Evolutionary conservation across 2,113 vertebrate genomes (phyloP).

Genomic region (Malaclemys terrapin): DNA sequence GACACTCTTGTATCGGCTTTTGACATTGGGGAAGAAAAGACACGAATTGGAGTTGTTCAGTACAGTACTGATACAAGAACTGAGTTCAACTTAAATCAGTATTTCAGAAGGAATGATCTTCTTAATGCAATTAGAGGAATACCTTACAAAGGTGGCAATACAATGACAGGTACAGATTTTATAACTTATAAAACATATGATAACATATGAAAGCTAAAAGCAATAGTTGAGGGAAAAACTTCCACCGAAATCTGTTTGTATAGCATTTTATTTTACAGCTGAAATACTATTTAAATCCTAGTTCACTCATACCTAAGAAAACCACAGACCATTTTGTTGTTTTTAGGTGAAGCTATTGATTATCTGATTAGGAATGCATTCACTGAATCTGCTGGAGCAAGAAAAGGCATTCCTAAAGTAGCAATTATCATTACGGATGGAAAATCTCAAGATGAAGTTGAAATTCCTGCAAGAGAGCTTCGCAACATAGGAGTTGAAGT

Average conservation of each 20-base stretch:
- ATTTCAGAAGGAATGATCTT: conserved; percentile 84
- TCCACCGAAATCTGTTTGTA: background rate
- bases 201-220: background rate
- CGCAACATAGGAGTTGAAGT: conserved; percentile 91
- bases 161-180: conserved; percentile 87
- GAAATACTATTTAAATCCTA: background rate
- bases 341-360: conserved; percentile 90
- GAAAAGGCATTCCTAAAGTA: conserved; percentile 92
- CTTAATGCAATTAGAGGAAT: conserved; percentile 89
- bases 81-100: conserved; percentile 90
- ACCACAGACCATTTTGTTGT: background rate
- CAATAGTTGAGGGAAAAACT: background rate
- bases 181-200: fast-evolving
- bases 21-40: conserved; percentile 91
- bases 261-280: background rate
- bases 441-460: conserved; percentile 91
- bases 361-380: conserved; percentile 88
- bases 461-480: conserved; percentile 87
- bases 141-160: conserved; percentile 91
- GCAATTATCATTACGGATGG: conserved; percentile 94
- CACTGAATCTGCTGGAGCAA: conserved; percentile 87
- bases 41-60: conserved; percentile 93
- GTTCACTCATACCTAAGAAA: background rate
- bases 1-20: conserved; percentile 89
- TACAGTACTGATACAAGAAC: conserved; percentile 88